Evolutionary conservation across 2,888 invertebrate species (phyloP).

Genomic region (Phymatocera aterrima): DNA sequence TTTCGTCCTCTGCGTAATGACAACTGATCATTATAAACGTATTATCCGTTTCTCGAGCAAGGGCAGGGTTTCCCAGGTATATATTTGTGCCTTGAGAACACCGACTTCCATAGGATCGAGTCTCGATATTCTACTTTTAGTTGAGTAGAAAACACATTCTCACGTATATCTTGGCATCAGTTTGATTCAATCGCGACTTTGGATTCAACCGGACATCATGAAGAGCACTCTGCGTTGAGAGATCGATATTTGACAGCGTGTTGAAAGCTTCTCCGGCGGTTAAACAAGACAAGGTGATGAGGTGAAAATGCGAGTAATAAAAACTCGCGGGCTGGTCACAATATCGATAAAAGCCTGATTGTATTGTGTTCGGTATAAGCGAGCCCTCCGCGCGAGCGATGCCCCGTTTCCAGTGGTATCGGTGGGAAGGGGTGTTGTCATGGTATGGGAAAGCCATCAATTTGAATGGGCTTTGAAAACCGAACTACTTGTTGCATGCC

Average conservation of each 20-base stretch:
- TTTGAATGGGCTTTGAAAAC: slow-evolving; percentile 76
- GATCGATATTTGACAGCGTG: slow-evolving; percentile 56
- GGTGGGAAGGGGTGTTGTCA: slow-evolving; percentile 61
- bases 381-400: slow-evolving; percentile 66
- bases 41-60: slow-evolving; percentile 55
- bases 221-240: background rate
- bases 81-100: background rate
- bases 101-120: slow-evolving; percentile 12
- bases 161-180: background rate
- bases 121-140: slow-evolving; percentile 3
- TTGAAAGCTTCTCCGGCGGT: slow-evolving; percentile 68
- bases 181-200: background rate
- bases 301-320: slow-evolving; percentile 74
- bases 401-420: slow-evolving; percentile 55
- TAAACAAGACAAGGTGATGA: slow-evolving; percentile 72
- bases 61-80: background rate
- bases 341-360: slow-evolving; percentile 73
- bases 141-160: background rate
- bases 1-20: slow-evolving; percentile 60
- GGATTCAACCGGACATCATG: background rate
- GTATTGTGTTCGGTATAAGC: slow-evolving; percentile 61
- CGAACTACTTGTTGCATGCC: slow-evolving; percentile 74
- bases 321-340: slow-evolving; percentile 61
- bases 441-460: slow-evolving; percentile 75
- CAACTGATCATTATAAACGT: slow-evolving; percentile 71